Evolutionary conservation across 2,113 vertebrate species (phyloP), one percentile per base, ranked within the genome.

Genomic region (Dromas ardeola): DNA sequence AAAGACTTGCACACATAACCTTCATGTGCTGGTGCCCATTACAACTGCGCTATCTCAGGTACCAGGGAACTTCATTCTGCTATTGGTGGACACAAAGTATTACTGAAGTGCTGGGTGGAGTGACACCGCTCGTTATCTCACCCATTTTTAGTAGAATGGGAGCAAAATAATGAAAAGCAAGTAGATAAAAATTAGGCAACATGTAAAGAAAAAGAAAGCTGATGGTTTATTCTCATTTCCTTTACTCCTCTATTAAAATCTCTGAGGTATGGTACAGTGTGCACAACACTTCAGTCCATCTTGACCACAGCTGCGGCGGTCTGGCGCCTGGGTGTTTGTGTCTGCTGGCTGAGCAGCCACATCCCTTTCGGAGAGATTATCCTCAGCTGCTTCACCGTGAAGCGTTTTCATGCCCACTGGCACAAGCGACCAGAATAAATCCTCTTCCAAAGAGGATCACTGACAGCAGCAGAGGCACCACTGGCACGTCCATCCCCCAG

Each of bases 391-490:
- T 96, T 93, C 61, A 43, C 27, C 50, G 36, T 45, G 58, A 86
- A 45, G 59, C 62, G 50, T 63, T 92, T 81, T 65, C 55, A 50
- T 86, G 92, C 69, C 87, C 93, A 76, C 77, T 91, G 88, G 93
- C 93, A 74, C 45, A 66, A 67, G 50, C 40, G 36, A 69, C 38
- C 32, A 95, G 96, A 97, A 79, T 96, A 98, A 98, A 97, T 98
- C 91, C 89, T 97, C 66, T 80, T 88, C 84, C 74, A 88, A 91
- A 97, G 59, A 69, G 89, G 72, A 91, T 69, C 88, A 49, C 25
- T 83, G 86, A 76, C 70, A 95, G 40, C n/a, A 38, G 45, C 62
- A 89, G 84, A 95, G 71, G 42, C 67, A 90, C 42, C 42, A 47
- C 30, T 70, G n/a, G 61, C 93, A 72, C 4, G 23, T 87, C 58